These are phyloP conservation scores for Apomyelois bistriatella DNA, from an alignment of 2,888 invertebrate genomes.

Conservation along the genomic window DNA sequence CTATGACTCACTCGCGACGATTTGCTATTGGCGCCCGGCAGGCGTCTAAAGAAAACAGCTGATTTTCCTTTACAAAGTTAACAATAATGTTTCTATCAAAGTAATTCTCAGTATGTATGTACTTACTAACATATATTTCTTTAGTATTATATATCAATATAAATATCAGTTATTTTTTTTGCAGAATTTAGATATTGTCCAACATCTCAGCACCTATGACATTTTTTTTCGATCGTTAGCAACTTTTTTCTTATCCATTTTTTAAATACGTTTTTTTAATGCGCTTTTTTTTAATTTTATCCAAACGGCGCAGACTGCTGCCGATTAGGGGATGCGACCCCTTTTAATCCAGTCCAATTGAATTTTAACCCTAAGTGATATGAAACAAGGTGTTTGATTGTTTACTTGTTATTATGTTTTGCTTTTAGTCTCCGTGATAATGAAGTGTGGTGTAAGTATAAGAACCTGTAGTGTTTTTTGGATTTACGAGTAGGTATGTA, in stretches of 20 bases:
- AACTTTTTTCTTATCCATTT: background rate
- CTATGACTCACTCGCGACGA: slow-evolving; percentile 62
- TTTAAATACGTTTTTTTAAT: background rate
- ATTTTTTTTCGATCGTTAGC: background rate
- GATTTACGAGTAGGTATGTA: no score
- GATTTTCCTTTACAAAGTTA: background rate
- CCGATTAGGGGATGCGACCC: slow-evolving; percentile 21
- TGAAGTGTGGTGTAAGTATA: slow-evolving; percentile 29
- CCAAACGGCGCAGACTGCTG: slow-evolving; percentile 18
- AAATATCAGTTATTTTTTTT: no score
- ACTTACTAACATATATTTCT: no score
- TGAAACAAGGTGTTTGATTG: slow-evolving; percentile 22
- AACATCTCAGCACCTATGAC: background rate
- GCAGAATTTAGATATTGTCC: no score
- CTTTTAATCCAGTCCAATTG: slow-evolving; percentile 8
- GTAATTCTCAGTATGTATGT: no score
- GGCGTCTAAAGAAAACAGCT: slow-evolving; percentile 29
- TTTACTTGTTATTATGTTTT: slow-evolving; percentile 23
- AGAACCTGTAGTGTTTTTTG: background rate
- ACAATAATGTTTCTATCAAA: no score
- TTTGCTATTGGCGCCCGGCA: slow-evolving; percentile 35
- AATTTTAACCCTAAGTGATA: slow-evolving; percentile 20
- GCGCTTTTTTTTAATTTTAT: slow-evolving; percentile 20
- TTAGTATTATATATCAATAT: no score
- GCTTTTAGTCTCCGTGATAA: slow-evolving; percentile 31